A percentile compares a stretch with the other conserved stretches of the same genome.
Conservation (phyloP, 2,797 vertebrate genomes). For the Trichosurus vulpecula region DNA sequence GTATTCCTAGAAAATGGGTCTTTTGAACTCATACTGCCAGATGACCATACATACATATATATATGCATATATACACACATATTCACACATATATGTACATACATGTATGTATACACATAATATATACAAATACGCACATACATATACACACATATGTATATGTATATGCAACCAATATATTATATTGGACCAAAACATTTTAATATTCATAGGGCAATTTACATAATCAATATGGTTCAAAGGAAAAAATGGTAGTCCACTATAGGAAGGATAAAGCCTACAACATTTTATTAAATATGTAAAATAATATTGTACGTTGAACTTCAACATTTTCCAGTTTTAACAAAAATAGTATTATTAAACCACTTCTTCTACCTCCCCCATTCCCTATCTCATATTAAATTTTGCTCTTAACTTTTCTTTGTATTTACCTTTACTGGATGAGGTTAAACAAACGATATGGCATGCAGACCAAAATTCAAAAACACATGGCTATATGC, state of each 20-base stretch:
- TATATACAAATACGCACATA: not conserved
- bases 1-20: slow-evolving; percentile 76
- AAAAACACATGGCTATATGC: slow-evolving; percentile 61
- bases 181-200: slow-evolving; percentile 45
- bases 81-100: too few relatives aligned
- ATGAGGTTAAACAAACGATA: slow-evolving; percentile 65
- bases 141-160: not conserved
- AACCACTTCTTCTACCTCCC: not conserved
- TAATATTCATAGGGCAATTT: slow-evolving; percentile 34
- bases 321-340: slow-evolving; percentile 50
- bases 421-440: slow-evolving; percentile 61
- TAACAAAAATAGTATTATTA: slow-evolving; percentile 53
- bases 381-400: not conserved
- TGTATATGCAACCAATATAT: not conserved
- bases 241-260: slow-evolving; percentile 22
- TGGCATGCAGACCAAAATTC: slow-evolving; percentile 49
- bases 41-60: not conserved
- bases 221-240: slow-evolving; percentile 58
- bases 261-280: not conserved
- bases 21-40: slow-evolving; percentile 51
- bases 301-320: slow-evolving; percentile 20
- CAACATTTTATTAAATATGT: slow-evolving; percentile 28
- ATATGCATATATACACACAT: not conserved
- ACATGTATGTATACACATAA: not conserved
- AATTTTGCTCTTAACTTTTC: slow-evolving; percentile 54